These are phyloP conservation scores for Trachymyrmex septentrionalis DNA, from an alignment of 1,140 invertebrate genomes.

Conservation along the genomic window DNA sequence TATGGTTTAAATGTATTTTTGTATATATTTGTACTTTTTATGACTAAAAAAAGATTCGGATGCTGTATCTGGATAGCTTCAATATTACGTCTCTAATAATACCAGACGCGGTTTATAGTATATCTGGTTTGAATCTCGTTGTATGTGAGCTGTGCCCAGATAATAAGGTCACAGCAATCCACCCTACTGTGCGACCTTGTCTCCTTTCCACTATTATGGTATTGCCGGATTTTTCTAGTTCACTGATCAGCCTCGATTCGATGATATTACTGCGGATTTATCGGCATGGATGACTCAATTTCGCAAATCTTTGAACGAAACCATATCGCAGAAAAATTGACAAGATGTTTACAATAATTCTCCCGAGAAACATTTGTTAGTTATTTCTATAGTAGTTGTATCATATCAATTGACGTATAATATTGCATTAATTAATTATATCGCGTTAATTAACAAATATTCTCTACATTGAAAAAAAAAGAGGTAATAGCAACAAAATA, in stretches of 20 bases:
- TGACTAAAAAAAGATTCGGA: not conserved
- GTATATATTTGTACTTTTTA: not conserved
- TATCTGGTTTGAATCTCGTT: conserved; percentile 46
- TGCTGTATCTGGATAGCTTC: not conserved
- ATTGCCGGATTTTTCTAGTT: conserved; percentile 57
- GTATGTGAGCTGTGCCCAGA: conserved; percentile 1
- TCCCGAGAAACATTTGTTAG: not conserved
- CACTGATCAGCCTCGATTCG: conserved; percentile 27
- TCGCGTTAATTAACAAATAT: too few species aligned
- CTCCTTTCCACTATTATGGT: conserved; percentile 17
- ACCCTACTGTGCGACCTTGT: conserved; percentile 68
- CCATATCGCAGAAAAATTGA: not conserved
- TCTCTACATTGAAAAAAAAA: too few species aligned
- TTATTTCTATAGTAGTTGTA: not conserved
- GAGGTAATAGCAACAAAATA: too few species aligned
- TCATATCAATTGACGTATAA: not conserved
- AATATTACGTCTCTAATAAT: not conserved
- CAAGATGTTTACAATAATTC: not conserved
- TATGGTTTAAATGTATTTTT: not conserved
- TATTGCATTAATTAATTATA: not conserved
- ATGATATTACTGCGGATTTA: not conserved
- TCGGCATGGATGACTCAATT: conserved; percentile 12
- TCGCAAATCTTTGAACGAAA: not conserved
- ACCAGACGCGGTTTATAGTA: not conserved
- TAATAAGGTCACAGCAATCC: conserved; percentile 76